Percentiles rank a stretch among this genome's conserved stretches.
Evolutionary conservation across 2,888 invertebrate species (phyloP).

Genomic region (Acleris sparsana): DNA sequence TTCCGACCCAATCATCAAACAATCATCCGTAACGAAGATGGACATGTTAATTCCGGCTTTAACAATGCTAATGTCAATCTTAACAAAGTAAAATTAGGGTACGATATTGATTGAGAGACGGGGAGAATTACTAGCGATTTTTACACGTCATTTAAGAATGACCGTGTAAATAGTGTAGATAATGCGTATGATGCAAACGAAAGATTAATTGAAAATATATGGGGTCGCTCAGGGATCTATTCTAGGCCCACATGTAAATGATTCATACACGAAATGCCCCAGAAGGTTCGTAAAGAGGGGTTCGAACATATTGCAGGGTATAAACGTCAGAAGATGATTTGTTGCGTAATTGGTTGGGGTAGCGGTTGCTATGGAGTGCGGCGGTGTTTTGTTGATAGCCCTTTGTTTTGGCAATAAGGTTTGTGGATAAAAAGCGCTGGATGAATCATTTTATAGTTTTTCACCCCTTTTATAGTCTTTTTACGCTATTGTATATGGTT

Average conservation of each 20-base stretch:
- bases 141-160: conserved; percentile 70
- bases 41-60: conserved; percentile 69
- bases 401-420: conserved; percentile 62
- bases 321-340: conserved; percentile 82
- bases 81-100: conserved; percentile 48
- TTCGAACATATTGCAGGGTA: conserved; percentile 80
- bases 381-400: conserved; percentile 74
- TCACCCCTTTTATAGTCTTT: not conserved
- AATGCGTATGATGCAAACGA: conserved; percentile 77
- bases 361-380: conserved; percentile 64
- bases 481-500: not conserved
- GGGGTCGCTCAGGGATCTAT: conserved; percentile 61
- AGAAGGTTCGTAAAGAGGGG: conserved; percentile 58
- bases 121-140: conserved; percentile 50
- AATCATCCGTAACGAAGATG: conserved; percentile 79
- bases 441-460: conserved; percentile 8
- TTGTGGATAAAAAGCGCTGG: conserved; percentile 28
- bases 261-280: conserved; percentile 68
- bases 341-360: conserved; percentile 79
- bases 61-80: conserved; percentile 50
- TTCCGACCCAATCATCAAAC: conserved; percentile 74
- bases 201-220: conserved; percentile 83
- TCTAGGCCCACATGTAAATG: conserved; percentile 72
- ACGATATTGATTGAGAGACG: conserved; percentile 42
- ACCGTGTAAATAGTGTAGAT: conserved; percentile 80